phyloP scores from a whole-genome alignment of 2,113 vertebrate species.

The Beaufortia kweichowensis region DNA sequence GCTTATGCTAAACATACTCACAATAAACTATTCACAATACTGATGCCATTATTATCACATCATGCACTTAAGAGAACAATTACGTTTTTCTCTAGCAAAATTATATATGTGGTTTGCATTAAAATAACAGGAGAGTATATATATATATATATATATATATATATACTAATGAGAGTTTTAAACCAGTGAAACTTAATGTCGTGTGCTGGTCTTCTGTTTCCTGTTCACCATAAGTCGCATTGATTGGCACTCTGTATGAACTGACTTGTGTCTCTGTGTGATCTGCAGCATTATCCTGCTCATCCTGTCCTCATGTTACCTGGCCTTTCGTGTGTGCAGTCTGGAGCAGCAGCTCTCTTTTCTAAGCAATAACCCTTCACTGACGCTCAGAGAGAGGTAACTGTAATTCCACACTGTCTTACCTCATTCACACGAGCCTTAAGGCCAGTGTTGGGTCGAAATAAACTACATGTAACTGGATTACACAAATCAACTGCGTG shows the following conservation, averaged over 20 bases:
- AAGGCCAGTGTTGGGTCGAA: background rate
- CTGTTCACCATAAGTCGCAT: background rate
- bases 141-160: too few species aligned
- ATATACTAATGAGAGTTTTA: background rate
- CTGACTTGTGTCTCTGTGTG: background rate
- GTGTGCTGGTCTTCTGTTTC: constrained; percentile 4
- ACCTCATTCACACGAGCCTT: background rate
- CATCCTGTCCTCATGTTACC: constrained; percentile 88
- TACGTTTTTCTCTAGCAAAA: too few species aligned
- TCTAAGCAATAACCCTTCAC: constrained; percentile 72
- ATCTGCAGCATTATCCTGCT: constrained; percentile 80
- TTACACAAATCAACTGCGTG: too few species aligned
- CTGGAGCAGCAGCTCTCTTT: constrained; percentile 90
- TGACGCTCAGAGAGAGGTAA: constrained; percentile 74
- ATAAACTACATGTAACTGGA: background rate
- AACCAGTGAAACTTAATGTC: background rate
- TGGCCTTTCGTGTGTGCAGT: constrained; percentile 90
- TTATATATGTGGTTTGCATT: too few species aligned
- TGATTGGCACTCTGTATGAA: background rate
- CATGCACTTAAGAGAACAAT: too few species aligned
- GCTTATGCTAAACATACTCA: background rate
- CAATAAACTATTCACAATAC: background rate
- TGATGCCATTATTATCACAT: background rate
- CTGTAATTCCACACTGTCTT: constrained; percentile 51
- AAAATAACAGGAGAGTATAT: too few species aligned